Evolutionary conservation across 2,797 vertebrate species (phyloP).

Genomic region (Anolis apletophallus): DNA sequence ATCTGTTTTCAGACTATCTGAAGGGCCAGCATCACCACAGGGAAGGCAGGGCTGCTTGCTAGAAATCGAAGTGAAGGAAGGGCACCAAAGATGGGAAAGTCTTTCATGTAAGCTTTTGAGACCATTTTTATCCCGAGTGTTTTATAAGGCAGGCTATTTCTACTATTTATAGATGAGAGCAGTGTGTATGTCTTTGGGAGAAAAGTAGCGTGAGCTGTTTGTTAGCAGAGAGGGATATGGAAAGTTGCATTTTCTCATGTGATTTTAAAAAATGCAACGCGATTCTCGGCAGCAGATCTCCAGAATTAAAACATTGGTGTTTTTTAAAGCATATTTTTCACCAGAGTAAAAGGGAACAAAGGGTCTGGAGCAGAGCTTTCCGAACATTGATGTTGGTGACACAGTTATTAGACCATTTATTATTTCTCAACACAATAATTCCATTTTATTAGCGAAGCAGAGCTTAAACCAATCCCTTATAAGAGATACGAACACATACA

Average conservation of each 20-base stretch:
- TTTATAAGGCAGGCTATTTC: conserved; percentile 13
- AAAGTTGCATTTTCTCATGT: neutral
- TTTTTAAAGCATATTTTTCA: neutral
- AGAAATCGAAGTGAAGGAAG: neutral
- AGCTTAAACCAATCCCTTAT: too few relatives aligned
- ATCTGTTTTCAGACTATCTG: neutral
- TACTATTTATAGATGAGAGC: conserved; percentile 15
- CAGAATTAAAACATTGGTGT: neutral
- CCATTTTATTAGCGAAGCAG: too few relatives aligned
- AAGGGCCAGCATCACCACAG: neutral
- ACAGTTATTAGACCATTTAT: too few relatives aligned
- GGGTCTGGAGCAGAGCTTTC: too few relatives aligned
- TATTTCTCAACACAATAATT: too few relatives aligned
- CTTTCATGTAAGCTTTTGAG: neutral
- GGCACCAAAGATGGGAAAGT: neutral
- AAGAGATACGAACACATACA: too few relatives aligned
- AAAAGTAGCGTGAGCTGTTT: neutral
- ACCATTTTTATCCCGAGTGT: conserved; percentile 20
- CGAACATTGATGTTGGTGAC: too few relatives aligned
- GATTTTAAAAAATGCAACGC: neutral
- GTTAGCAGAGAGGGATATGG: neutral
- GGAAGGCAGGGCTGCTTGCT: neutral
- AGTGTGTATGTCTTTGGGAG: neutral
- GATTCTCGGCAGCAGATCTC: neutral
- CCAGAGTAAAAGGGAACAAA: neutral